Evolutionary conservation across 2,888 invertebrate species (phyloP).

Genomic region (Crepidodera aurea): DNA sequence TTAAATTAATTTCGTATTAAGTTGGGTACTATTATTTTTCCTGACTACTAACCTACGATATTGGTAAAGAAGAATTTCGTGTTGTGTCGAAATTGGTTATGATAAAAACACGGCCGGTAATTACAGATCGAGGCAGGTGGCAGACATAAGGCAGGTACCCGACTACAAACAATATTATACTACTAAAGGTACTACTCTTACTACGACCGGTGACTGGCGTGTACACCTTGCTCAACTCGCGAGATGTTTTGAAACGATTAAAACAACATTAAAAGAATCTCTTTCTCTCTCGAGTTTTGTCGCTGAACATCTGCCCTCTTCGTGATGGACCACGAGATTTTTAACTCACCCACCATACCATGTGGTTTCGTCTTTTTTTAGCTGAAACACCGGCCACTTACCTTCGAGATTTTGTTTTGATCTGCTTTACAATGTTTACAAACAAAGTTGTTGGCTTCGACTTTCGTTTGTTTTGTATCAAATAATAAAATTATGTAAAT

Average conservation of each 20-base stretch:
- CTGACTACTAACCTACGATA: neutral
- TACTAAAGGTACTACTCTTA: neutral
- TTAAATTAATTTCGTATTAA: no score
- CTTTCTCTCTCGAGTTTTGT: neutral
- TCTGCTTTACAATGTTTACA: neutral
- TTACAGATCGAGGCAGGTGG: conserved; percentile 38
- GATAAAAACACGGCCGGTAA: neutral
- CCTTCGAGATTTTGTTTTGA: neutral
- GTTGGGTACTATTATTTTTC: neutral
- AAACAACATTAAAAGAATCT: conserved; percentile 10
- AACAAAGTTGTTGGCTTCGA: neutral
- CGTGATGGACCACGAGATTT: conserved; percentile 3
- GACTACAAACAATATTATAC: conserved; percentile 2
- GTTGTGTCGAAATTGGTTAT: neutral
- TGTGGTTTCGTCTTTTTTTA: neutral
- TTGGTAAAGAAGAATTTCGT: neutral
- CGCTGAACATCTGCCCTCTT: neutral
- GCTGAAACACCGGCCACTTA: neutral
- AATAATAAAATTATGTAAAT: neutral
- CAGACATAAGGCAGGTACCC: conserved; percentile 43
- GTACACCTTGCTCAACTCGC: conserved; percentile 7
- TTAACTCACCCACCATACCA: neutral
- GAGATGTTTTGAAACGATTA: neutral
- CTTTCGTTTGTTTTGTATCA: neutral
- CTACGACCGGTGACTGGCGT: conserved; percentile 1